Conservation (phyloP, 2,797 vertebrate species). For the Poliocrania exsul region DNA sequence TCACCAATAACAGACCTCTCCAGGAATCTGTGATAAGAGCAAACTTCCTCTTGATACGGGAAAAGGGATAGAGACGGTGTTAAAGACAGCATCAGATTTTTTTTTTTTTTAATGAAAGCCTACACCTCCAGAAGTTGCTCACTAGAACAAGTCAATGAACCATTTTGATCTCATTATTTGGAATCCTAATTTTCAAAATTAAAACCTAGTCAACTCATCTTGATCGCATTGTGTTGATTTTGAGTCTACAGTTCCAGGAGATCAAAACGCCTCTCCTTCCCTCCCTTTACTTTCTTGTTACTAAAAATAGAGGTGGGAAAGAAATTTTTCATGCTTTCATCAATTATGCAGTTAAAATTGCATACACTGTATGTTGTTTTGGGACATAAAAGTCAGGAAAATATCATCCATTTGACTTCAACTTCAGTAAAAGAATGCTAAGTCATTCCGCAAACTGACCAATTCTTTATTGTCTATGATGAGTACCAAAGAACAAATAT, state of each 20-base stretch:
- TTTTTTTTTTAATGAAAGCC: not conserved
- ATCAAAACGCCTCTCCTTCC: not conserved
- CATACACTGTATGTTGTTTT: fast-evolving
- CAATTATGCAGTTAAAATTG: not conserved
- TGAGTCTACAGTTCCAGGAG: not conserved
- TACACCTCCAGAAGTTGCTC: not conserved
- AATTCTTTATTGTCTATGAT: not conserved
- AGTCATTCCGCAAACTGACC: not conserved
- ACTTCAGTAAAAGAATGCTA: not conserved
- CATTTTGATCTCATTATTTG: constrained; percentile 39
- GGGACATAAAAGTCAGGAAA: not conserved
- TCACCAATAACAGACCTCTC: not conserved
- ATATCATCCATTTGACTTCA: not conserved
- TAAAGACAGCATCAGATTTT: not conserved
- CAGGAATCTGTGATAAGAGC: not conserved
- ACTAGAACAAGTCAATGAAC: constrained; percentile 20
- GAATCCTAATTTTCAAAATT: constrained; percentile 24
- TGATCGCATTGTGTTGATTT: not conserved
- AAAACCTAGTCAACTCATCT: not conserved
- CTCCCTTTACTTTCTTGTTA: not conserved
- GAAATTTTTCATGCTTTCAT: not conserved
- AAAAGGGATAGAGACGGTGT: not conserved
- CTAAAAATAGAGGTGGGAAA: not conserved
- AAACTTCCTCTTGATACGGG: not conserved
- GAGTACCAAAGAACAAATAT: not conserved